Evolutionary conservation across 92 coral and sea anemone species (phyloP).

Genomic region (Hydrozoanthus gracilis): DNA sequence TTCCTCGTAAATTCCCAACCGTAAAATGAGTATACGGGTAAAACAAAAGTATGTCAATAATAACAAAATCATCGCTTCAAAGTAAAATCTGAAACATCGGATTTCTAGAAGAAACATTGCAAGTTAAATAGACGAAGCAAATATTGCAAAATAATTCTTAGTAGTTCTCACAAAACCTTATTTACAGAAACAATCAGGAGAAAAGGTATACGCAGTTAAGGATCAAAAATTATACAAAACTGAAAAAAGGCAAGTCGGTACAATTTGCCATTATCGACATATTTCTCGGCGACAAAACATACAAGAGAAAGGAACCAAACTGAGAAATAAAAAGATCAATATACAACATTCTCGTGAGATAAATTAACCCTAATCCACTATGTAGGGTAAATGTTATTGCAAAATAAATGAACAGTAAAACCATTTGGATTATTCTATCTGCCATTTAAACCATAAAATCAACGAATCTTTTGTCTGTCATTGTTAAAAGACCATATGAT

Average conservation of each 20-base stretch:
- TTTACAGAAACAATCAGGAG: conserved; percentile 11
- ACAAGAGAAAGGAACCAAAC: not conserved
- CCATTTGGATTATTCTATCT: not conserved
- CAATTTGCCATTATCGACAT: not conserved
- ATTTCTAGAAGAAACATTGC: not conserved
- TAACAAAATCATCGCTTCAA: not conserved
- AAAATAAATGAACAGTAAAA: conserved; percentile 4
- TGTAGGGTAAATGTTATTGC: not conserved
- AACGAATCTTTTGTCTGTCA: too few species aligned
- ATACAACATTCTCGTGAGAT: not conserved
- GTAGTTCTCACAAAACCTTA: not conserved
- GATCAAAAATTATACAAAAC: not conserved
- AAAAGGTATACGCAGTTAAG: not conserved
- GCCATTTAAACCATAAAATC: not conserved
- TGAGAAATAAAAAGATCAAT: not conserved
- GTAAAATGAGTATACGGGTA: not conserved
- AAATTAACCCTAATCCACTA: conserved; percentile 1
- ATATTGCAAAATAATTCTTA: not conserved
- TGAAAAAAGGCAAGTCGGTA: not conserved
- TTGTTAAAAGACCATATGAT: too few species aligned
- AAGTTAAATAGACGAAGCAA: not conserved
- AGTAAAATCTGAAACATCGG: too few species aligned
- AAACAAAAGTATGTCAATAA: not conserved
- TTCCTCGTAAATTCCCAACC: not conserved
- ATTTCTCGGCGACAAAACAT: conserved; percentile 8